Evolutionary conservation across 2,113 vertebrate genomes (phyloP), one percentile per base, ranked within the genome.

Genomic region (Myrmecophaga tridactyla): DNA sequence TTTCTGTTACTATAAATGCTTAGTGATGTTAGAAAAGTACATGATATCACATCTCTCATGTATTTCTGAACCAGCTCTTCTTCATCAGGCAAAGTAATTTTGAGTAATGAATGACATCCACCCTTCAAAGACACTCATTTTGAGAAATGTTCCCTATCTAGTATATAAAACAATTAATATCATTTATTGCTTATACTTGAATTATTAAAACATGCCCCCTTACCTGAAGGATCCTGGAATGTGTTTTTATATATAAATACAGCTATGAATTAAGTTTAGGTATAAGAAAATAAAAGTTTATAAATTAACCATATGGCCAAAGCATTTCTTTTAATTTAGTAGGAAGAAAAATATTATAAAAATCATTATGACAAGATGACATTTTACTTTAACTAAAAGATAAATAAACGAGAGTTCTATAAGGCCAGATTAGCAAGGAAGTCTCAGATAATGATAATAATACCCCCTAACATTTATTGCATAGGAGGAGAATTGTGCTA

Each of bases 91-190:
- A 69, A 90, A 82, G 69, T 75, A 34, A 86, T 93, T 96, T 89
- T 89, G 56, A 89, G 60, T 92, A 94, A 90, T 78, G 34, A 96
- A 82, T 62, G 34, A 23, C 1, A 43, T 69, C 29, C 31, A 51
- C 41, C 87, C 20, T 95, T 95, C 73, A 94, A 92, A 95, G 53
- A 15, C 31, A 89, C 60, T 86, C n/a, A 89, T 88, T 97, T 89
- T 88, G 73, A 96, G 67, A 94, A 56, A 88, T 75, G 86, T 95
- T 72, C 15, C 34, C 58, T 89, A 67, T 77, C 25, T 77, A 11
- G 1, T 4, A 21, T 96, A 41, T 78, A 70, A 87, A 92, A 43
- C 23, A 94, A 92, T 95, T 78, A 90, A 90, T 88, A 80, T 94
- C 76, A 82, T 58, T 96, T 95, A 77, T 70, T 34, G 63, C 60